These are phyloP conservation scores for Regulus satrapa DNA, from an alignment of 2,113 vertebrate species.

Conservation along the genomic window DNA sequence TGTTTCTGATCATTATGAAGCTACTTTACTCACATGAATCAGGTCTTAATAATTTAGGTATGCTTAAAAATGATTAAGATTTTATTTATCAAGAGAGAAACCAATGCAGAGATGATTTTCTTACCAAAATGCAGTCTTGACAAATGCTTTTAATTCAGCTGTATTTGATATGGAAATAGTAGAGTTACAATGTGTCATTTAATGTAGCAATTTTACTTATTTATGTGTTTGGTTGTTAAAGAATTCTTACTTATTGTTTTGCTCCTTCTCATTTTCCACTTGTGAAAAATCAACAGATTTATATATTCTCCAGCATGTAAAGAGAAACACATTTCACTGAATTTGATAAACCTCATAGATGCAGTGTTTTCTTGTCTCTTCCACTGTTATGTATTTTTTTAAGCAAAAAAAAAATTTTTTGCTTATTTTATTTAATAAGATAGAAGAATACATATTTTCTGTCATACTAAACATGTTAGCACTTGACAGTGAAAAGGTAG, in stretches of 20 bases:
- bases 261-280: neutral
- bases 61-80: neutral
- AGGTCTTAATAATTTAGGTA: neutral
- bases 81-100: neutral
- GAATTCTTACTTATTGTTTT: neutral
- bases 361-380: neutral
- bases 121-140: neutral
- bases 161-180: neutral
- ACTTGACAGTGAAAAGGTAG: neutral
- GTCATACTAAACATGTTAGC: neutral
- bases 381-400: neutral
- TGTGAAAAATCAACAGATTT: neutral
- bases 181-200: rapidly evolving
- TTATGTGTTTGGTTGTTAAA: neutral
- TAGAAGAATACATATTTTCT: neutral
- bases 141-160: neutral
- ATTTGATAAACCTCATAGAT: neutral
- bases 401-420: neutral
- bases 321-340: neutral
- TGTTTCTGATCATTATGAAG: neutral
- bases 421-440: neutral
- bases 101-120: neutral
- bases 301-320: neutral
- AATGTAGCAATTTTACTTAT: neutral
- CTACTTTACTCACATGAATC: neutral